Conservation (phyloP, 2,113 vertebrate species). For the Marcusenius ussheri region DNA sequence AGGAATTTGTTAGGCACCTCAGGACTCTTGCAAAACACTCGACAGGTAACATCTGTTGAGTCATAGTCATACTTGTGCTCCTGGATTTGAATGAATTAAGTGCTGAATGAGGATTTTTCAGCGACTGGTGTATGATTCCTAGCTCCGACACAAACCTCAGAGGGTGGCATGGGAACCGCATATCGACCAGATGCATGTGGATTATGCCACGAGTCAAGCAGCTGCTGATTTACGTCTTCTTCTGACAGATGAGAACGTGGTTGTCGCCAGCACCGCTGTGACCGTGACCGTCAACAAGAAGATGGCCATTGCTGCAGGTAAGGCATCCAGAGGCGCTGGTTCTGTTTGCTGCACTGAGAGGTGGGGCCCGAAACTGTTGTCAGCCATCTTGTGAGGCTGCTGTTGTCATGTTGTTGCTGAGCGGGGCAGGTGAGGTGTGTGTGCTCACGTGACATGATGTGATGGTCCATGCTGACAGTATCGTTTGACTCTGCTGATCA, state of each 20-base stretch:
- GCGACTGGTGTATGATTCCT: not conserved
- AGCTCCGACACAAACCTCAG: not conserved
- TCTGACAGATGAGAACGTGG: conserved; percentile 61
- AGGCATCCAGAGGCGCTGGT: conserved; percentile 32
- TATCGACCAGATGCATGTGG: not conserved
- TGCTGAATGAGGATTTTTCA: not conserved
- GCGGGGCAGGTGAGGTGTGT: not conserved
- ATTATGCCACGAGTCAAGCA: not conserved
- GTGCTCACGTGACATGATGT: not conserved
- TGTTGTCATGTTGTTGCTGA: not conserved
- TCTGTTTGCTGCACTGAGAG: not conserved
- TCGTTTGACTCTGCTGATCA: not conserved
- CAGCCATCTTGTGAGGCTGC: not conserved
- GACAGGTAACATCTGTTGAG: not conserved
- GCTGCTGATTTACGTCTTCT: conserved; percentile 29
- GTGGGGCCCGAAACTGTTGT: not conserved
- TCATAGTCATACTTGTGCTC: not conserved
- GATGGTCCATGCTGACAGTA: not conserved
- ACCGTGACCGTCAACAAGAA: conserved; percentile 75
- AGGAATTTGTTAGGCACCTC: not conserved
- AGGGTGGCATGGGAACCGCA: not conserved
- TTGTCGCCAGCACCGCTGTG: conserved; percentile 75
- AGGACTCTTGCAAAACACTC: not conserved
- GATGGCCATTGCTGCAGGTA: conserved; percentile 90
- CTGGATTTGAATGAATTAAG: not conserved